Conservation (phyloP, 2,113 vertebrate genomes). For the Epinephelus cyanopodus region DNA sequence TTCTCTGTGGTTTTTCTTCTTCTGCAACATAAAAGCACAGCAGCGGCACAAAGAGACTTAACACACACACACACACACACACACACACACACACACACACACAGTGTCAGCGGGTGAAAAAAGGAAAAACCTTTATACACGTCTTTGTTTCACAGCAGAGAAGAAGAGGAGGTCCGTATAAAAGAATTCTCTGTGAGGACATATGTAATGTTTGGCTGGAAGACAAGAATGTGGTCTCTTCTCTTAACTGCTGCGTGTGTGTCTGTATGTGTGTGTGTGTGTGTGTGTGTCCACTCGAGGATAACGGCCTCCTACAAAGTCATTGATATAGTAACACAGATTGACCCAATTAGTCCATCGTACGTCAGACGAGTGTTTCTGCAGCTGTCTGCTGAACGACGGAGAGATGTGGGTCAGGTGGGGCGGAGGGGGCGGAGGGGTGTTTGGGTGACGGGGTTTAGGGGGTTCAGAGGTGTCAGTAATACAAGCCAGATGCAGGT, state of each 20-base stretch:
- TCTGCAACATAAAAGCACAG: background rate
- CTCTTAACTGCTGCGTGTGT: slow-evolving; percentile 20
- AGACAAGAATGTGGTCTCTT: slow-evolving; percentile 70
- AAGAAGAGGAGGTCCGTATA: slow-evolving; percentile 11
- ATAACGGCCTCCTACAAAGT: slow-evolving; percentile 44
- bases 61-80: too few species aligned
- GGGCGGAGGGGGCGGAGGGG: background rate
- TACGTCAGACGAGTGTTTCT: slow-evolving; percentile 48
- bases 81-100: background rate
- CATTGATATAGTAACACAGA: slow-evolving; percentile 51
- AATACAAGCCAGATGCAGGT: slow-evolving; percentile 31
- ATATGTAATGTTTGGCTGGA: slow-evolving; percentile 75
- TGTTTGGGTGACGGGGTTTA: too few species aligned
- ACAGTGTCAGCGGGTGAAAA: background rate
- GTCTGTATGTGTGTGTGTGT: slow-evolving; percentile 37
- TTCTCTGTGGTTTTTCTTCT: background rate
- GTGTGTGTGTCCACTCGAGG: slow-evolving; percentile 16
- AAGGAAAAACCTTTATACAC: background rate
- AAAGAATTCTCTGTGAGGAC: slow-evolving; percentile 47
- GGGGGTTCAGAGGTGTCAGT: background rate
- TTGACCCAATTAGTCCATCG: slow-evolving; percentile 59
- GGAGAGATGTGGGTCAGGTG: slow-evolving; percentile 38
- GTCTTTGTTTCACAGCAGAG: slow-evolving; percentile 4
- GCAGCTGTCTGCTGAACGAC: slow-evolving; percentile 54
- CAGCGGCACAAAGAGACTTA: background rate